Base-by-base conservation (phyloP, 1,140 invertebrate genomes). In the Drosophila rufa region DNA sequence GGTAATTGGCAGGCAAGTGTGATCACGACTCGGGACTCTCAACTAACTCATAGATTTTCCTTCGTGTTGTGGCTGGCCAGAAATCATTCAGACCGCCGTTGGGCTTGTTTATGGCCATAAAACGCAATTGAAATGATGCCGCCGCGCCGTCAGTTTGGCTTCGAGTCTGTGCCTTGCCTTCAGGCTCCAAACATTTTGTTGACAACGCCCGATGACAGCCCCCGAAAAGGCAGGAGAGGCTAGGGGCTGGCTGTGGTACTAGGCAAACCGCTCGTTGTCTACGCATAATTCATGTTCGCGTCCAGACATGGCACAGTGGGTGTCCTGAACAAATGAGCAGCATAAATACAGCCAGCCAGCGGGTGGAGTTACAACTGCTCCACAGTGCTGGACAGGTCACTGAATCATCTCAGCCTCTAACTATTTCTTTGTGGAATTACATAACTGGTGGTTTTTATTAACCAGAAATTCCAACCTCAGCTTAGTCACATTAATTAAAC, bases 51-150 rank as follows among this genome's bases (percentile, higher is more conserved):
- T 47, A 22, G 59, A 25, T 62, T 64, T 64, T 67, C 30, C 67
- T 46, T 25, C 22, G 22, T 33, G 67, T 70, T 70, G 48, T 38
- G 53, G 56, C 47, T 25, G 36, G 42, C 60, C 36, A 56, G 51
- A 73, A 60, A 73, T 51, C 67, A 73, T 58, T 70, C 51, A 50
- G 38, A 55, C n/a, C 30, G 67, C 65, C 65, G 27, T 42, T 48
- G 51, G 61, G 58, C 45, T 47, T 64, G 82, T 83, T 87, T 89
- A 87, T 87, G 83, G 71, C 25, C 80, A 83, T 87, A 83, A 83
- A 79, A 78, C 80, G 77, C 83, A 89, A 80, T 84, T 71, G 71
- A 66, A 89, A 89, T 89, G 67, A 50, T 73, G 83, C 80, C 68
- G 74, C 60, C 66, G 70, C 38, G 22, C n/a, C 40, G n/a, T 27